Evolutionary conservation across 1,140 invertebrate species (phyloP), one percentile per base, ranked within the genome.

Genomic region (Trichoplusia ni): DNA sequence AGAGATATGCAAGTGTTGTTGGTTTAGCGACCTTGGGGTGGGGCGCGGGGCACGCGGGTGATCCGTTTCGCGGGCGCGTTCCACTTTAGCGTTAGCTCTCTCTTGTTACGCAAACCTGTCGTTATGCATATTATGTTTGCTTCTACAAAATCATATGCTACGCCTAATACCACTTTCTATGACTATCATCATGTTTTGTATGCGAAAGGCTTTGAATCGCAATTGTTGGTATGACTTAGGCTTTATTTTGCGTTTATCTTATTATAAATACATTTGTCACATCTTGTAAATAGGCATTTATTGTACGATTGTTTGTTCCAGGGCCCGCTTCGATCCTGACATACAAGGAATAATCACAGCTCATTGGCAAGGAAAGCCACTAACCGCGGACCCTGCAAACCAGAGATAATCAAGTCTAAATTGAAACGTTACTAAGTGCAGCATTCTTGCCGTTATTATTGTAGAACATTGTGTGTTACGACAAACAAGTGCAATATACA

Each of bases 321-420:
- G 89, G 87, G 87, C 76, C 81, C 84, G 67, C 82, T 78, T 75
- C 86, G 87, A 82, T 91, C 90, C 90, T 91, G 90, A 91, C 90
- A 91, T 74, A 89, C 71, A 87, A 82, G 81, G 74, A 85, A 81
- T 69, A 75, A 65, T 77, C 76, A 80, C 73, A 82, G 73, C 64
- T 77, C 77, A 72, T 71, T 74, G 82, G 77, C 79, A 81, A 79
- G 79, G 74, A 69, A 74, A 83, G 82, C 81, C 82, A 81, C 78
- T 74, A 47, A 68, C 71, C 77, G 71, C 72, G 72, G 64, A 69
- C 58, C 66, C 62, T 71, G 72, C 77, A 72, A 73, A 73, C 67
- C 74, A 76, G 69, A 76, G 60, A 78, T 76, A 75, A 72, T 69
- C 70, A 62, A 61, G 67, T 78, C 69, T 81, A 79, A 86, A 82